Evolutionary conservation across 2,113 vertebrate species (phyloP), one percentile per base, ranked within the genome.

Genomic region (Xenotilapia caudafasciata): DNA sequence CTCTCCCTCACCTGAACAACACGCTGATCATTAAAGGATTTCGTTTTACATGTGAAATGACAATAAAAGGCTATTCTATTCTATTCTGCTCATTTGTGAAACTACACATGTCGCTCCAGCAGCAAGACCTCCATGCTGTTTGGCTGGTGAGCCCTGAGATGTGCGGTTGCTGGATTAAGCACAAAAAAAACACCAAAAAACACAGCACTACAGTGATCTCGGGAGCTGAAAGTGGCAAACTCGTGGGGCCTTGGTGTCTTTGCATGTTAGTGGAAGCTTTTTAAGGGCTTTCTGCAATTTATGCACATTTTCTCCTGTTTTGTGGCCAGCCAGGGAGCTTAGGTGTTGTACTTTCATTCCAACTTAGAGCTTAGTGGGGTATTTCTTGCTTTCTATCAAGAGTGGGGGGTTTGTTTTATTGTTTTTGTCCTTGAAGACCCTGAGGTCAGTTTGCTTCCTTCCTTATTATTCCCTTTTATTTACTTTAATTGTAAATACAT

Each of bases 401-500:
- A 68, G 19, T 40, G 33, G 19, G 33, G 17, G 9, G 6, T 1
- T 38, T 13, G 60, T 38, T 38, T 68, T 40, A 21, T 65, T 68
- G 62, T 40, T 68, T 65, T 40, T 68, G 35, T 38, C 35, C 19
- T 68, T 40, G 33, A 40, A 68, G 1, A 68, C 19, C 62, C 35
- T 40, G 11, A 68, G 33, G 19, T 68, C 35, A 21, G 7, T 68
- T 68, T 68, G 19, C 35, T 3, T 68, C 19, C 11, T 40, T 68
- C 12, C 35, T 68, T 68, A 68, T 68, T 65, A 14, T 68, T 68
- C 35, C n/a, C 1, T 68, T 68, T 21, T 68, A 40, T 68, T 68
- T 40, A 38, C 60, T 65, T 65, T 65, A 21, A 65, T 65, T 65
- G 11, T 68, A 40, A 68, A 68, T 40, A 40, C n/a, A 68, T 68